Base-by-base conservation (phyloP, 1,140 invertebrate genomes). In the Lethocerus indicus region DNA sequence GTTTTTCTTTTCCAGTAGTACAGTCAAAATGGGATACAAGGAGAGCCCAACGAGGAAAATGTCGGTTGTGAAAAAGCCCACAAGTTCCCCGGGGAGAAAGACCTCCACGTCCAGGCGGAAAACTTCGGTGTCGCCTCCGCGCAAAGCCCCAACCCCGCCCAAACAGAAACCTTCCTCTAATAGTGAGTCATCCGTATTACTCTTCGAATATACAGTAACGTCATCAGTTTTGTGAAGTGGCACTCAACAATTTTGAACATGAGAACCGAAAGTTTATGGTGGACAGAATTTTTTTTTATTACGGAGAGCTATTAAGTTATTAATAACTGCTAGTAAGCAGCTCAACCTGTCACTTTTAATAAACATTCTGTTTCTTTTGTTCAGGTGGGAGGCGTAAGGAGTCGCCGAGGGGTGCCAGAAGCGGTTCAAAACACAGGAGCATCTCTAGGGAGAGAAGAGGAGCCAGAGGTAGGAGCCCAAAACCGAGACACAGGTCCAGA, bases 41-140 rank as follows among this genome's bases (percentile, higher is more conserved):
- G 50, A 42, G 18, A 51, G 44, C 23, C 50, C 48, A 24, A 20
- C 21, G 7, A 41, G 48, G 40, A 51, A 39, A 16, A 46, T 42
- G 13, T 27, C 32, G 14, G 26, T 18, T 26, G 29, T 21, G 9
- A 51, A 46, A n/a, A n/a, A n/a, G 21, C 45, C 45, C n/a, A 21
- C 32, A 42, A 25, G 37, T 28, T 28, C 50, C 5, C 43, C 50
- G 9, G 12, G 29, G 14, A 43, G 46, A 20, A 47, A 47, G 23
- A 32, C 21, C 2, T 35, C 35, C n/a, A 47, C n/a, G n/a, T n/a
- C n/a, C n/a, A n/a, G n/a, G n/a, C n/a, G n/a, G 26, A 35, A 32
- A 36, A 43, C 16, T 23, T 47, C 46, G 12, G 21, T 24, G 16
- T 35, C 46, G 3, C 43, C 40, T 16, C 24, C 18, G 24, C n/a